Evolutionary conservation across 2,113 vertebrate species (phyloP).

Genomic region (Sceloporus undulatus): DNA sequence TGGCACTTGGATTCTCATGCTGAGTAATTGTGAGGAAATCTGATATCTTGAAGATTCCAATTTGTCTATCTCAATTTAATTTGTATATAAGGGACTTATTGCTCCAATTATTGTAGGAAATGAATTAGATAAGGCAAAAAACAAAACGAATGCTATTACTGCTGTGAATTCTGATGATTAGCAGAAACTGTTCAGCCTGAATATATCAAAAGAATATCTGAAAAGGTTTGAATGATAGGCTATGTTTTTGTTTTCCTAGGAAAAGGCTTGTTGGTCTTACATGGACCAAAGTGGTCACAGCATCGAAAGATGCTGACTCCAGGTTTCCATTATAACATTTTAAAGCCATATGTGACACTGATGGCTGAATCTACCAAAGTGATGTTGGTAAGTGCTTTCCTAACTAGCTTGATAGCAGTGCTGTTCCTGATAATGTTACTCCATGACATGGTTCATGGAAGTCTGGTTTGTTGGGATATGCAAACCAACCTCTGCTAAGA

Average conservation of each 20-base stretch:
- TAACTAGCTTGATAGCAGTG: not conserved
- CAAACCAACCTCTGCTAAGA: not conserved
- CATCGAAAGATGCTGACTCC: constrained; percentile 85
- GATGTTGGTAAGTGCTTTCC: constrained; percentile 83
- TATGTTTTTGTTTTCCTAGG: constrained; percentile 68
- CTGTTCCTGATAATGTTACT: not conserved
- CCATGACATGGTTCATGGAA: not conserved
- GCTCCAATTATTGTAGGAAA: not conserved
- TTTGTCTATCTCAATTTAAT: not conserved
- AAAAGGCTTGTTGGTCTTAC: constrained; percentile 82
- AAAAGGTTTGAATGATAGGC: not conserved
- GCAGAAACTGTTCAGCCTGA: not conserved
- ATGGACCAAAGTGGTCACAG: constrained; percentile 85
- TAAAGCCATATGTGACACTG: constrained; percentile 83
- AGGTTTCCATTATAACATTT: constrained; percentile 86
- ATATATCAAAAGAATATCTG: not conserved
- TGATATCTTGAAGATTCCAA: not conserved
- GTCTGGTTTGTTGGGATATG: not conserved
- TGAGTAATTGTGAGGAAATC: not conserved
- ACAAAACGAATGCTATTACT: not conserved
- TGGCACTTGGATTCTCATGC: not conserved
- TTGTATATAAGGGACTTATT: not conserved
- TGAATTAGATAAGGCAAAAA: not conserved
- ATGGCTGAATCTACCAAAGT: constrained; percentile 76
- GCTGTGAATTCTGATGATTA: not conserved